phyloP scores from a whole-genome alignment of 2,113 vertebrate genomes.

The Cygnus buccinator region DNA sequence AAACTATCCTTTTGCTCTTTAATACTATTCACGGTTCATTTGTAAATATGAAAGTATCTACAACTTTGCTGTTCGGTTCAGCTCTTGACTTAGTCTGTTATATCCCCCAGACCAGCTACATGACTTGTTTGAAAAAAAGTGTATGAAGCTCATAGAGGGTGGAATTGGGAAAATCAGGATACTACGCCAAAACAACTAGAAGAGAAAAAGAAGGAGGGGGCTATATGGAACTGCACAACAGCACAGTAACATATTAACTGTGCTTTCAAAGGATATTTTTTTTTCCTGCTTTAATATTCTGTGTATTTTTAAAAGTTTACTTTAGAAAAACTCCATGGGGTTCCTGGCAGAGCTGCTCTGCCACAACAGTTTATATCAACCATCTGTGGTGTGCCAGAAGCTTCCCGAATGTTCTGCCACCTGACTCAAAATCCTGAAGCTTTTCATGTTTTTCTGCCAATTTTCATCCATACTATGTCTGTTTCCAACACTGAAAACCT shows the following conservation, averaged over 20 bases:
- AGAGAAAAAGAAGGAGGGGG: not conserved
- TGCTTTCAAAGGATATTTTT: constrained; percentile 12
- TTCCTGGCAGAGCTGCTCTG: constrained; percentile 74
- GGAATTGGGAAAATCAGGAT: not conserved
- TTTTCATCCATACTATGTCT: constrained; percentile 72
- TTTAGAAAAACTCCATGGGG: constrained; percentile 74
- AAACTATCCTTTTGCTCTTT: not conserved
- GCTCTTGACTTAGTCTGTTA: not conserved
- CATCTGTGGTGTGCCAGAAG: constrained; percentile 79
- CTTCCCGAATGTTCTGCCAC: constrained; percentile 79
- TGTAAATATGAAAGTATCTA: not conserved
- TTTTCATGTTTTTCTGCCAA: constrained; percentile 73
- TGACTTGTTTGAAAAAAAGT: not conserved
- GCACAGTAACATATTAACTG: not conserved
- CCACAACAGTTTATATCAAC: constrained; percentile 75
- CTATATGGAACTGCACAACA: not conserved
- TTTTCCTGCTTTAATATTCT: constrained; percentile 31
- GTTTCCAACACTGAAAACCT: constrained; percentile 67
- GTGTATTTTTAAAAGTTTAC: constrained; percentile 77
- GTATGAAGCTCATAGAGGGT: not conserved
- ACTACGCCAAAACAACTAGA: not conserved
- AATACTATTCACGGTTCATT: not conserved
- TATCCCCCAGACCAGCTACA: not conserved
- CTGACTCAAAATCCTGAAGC: constrained; percentile 76
- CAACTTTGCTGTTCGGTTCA: not conserved